These are phyloP conservation scores for Lagopus muta DNA, from an alignment of 2,113 vertebrate species.

Conservation along the genomic window DNA sequence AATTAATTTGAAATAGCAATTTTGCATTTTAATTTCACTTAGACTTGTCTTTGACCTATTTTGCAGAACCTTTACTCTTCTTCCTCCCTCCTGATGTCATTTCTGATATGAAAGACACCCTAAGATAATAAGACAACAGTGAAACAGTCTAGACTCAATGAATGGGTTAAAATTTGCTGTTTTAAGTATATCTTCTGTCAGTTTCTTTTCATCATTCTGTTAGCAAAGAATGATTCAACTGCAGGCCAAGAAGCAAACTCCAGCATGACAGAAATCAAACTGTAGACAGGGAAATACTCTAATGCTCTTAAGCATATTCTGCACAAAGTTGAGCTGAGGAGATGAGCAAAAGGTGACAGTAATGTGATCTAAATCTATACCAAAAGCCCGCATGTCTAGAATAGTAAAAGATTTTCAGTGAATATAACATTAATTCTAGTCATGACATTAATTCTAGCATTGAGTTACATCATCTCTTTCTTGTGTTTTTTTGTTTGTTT, in stretches of 20 bases:
- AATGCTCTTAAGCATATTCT: conserved; percentile 16
- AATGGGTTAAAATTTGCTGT: not conserved
- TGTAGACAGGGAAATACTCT: not conserved
- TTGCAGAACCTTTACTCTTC: not conserved
- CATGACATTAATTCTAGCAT: not conserved
- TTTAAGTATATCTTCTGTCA: not conserved
- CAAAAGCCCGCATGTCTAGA: not conserved
- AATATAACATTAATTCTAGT: not conserved
- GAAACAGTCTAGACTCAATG: not conserved
- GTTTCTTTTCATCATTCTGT: not conserved
- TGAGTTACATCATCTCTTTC: not conserved
- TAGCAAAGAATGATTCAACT: not conserved
- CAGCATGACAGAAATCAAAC: conserved; percentile 10
- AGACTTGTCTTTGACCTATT: not conserved
- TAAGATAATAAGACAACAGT: rapidly evolving
- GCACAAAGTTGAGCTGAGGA: not conserved
- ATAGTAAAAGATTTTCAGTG: not conserved
- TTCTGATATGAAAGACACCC: rapidly evolving
- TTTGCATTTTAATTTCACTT: not conserved
- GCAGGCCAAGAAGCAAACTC: not conserved
- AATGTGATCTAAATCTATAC: conserved; percentile 42
- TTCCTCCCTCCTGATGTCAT: rapidly evolving
- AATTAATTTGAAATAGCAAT: not conserved
- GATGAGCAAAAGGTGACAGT: not conserved
- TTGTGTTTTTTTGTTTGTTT: too few species aligned